Evolutionary conservation across 2,797 vertebrate genomes (phyloP).

Genomic region (Pyrrhura leucotis): DNA sequence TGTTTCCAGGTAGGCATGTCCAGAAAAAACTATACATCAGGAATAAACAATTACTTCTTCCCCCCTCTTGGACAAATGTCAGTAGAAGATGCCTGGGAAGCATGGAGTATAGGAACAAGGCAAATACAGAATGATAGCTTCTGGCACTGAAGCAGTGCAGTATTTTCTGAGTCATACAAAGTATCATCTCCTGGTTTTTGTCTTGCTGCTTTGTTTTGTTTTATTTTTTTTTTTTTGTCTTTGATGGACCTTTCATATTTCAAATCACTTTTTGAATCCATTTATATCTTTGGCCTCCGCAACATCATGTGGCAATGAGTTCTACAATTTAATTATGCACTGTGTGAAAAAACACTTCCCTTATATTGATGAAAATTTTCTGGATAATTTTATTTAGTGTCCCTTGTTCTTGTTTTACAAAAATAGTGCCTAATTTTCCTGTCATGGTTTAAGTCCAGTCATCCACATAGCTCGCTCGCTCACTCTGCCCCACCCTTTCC

Average conservation of each 20-base stretch:
- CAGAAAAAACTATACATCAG: not conserved
- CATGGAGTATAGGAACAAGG: not conserved
- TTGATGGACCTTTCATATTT: slow-evolving; percentile 9
- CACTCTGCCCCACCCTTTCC: no score
- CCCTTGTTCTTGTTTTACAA: slow-evolving; percentile 18
- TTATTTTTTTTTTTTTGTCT: not conserved
- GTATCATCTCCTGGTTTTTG: not conserved
- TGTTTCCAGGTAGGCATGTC: not conserved
- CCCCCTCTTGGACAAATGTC: not conserved
- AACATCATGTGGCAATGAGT: slow-evolving; percentile 28
- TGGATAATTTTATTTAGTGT: slow-evolving; percentile 46
- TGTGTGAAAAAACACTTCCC: slow-evolving; percentile 55
- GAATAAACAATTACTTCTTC: not conserved
- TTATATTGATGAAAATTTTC: slow-evolving; percentile 37
- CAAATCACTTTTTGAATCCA: not conserved
- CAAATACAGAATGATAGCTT: not conserved
- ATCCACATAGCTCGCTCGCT: no score
- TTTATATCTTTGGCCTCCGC: slow-evolving; percentile 17
- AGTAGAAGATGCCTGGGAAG: not conserved
- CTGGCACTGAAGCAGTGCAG: not conserved
- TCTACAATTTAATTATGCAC: slow-evolving; percentile 32
- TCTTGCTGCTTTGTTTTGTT: not conserved
- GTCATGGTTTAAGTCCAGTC: no score
- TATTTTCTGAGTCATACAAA: not conserved
- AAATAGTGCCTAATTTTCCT: slow-evolving; percentile 21